These are phyloP conservation scores for Pituophis catenifer DNA, from an alignment of 2,113 vertebrate species.

Conservation along the genomic window DNA sequence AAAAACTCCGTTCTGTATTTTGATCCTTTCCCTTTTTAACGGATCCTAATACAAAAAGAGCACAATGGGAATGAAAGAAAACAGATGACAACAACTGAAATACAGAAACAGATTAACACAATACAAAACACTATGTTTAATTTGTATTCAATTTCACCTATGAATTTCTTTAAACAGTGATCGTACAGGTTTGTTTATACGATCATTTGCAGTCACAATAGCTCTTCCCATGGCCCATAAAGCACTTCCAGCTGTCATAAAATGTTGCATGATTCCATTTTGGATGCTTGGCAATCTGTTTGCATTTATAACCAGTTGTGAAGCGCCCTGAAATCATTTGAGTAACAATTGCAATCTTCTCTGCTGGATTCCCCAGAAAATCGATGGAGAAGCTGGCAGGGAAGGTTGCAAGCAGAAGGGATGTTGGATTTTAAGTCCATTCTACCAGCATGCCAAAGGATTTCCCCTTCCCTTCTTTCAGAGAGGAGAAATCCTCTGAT, in stretches of 20 bases:
- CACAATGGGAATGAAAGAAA: background rate
- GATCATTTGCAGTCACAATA: background rate
- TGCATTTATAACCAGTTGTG: background rate
- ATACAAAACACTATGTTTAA: background rate
- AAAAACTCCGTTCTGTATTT: slow-evolving; percentile 90
- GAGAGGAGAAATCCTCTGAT: background rate
- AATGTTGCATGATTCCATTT: background rate
- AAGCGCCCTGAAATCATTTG: background rate
- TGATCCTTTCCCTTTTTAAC: slow-evolving; percentile 89
- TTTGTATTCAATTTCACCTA: background rate
- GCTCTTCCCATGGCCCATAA: background rate
- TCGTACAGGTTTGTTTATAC: background rate
- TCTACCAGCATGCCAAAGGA: background rate
- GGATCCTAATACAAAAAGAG: slow-evolving; percentile 70
- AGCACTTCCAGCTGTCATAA: background rate
- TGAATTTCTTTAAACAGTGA: background rate
- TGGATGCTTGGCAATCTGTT: background rate
- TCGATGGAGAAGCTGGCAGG: background rate
- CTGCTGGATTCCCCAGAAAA: background rate
- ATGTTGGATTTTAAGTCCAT: background rate
- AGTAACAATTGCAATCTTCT: background rate
- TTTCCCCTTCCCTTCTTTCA: background rate
- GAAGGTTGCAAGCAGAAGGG: background rate
- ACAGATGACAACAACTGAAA: background rate
- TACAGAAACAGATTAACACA: background rate